Conservation (phyloP, 1,140 invertebrate genomes). For the Drosophila rhopaloa region DNA sequence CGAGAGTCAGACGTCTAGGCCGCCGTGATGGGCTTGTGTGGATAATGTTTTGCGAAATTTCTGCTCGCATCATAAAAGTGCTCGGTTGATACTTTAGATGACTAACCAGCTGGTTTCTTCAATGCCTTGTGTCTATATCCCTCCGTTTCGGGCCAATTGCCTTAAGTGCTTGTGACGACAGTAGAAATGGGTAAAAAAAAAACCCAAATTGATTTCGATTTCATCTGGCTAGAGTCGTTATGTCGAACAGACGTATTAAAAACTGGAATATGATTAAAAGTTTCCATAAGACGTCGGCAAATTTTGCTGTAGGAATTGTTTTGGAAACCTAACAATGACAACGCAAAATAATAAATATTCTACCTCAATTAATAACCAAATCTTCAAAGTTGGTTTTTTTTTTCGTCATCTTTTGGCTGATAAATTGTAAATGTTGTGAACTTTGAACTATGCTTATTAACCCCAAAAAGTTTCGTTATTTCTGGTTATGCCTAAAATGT, state of each 20-base stretch:
- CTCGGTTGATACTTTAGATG: conserved; percentile 42
- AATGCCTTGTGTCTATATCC: conserved; percentile 42
- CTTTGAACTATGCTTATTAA: background rate
- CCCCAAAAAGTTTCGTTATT: background rate
- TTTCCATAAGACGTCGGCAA: conserved; percentile 3
- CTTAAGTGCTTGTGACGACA: conserved; percentile 31
- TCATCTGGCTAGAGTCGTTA: conserved; percentile 27
- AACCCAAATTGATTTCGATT: conserved; percentile 56
- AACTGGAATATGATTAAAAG: conserved; percentile 9
- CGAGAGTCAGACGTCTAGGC: conserved; percentile 42
- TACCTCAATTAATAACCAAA: background rate
- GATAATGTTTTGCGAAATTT: conserved; percentile 48
- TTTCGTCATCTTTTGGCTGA: background rate
- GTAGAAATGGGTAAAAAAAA: conserved; percentile 38
- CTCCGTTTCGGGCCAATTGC: conserved; percentile 37
- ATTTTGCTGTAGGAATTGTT: conserved; percentile 20
- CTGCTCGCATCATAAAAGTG: conserved; percentile 28
- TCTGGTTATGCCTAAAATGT: background rate
- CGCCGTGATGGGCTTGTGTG: conserved; percentile 11
- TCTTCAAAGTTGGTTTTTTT: background rate
- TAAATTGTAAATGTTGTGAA: background rate
- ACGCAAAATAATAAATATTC: background rate
- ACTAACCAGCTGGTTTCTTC: conserved; percentile 44
- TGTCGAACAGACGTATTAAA: conserved; percentile 18
- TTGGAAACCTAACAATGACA: background rate